Base-by-base conservation (phyloP, 2,113 vertebrate genomes). In the Beaufortia kweichowensis region DNA sequence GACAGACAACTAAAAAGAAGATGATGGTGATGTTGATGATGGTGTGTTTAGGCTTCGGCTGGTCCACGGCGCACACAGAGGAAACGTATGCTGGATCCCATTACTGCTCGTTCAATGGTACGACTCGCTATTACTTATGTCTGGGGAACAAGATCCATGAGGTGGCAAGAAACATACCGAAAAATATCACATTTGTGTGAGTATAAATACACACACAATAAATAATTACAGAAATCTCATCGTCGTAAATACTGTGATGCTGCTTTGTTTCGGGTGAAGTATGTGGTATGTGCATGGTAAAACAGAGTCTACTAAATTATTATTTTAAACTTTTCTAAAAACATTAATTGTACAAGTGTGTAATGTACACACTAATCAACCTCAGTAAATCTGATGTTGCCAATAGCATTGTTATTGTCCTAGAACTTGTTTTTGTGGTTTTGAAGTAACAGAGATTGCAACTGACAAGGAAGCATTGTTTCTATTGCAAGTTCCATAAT, bases 141-240 rank as follows among this genome's bases (percentile, higher is more conserved):
- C 31, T 85, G 41, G 50, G 57, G n/a, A 68, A 21, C 1, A 71
- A 61, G 46, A 79, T 82, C 26, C 69, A 64, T 11, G 70, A 80
- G 56, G 80, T 91, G 23, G 87, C 89, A 5, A 33, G 53, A 17
- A 80, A 83, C 65, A 88, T 91, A 59, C 82, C 89, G 24, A 61
- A 59, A 31, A 80, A 85, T 84, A 84, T 78, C 43, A 68, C 33
- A 14, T 77, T 60, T 24, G 74, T 92, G 92, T 93, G 76, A 92
- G 92, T 92, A 89, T 56, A 72, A 35, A 31, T 41, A 59, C 4
- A 71, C 2, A 59, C 43, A 75, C 15, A 77, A 65, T 15, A 64
- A 2, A 56, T n/a, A 10, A n/a, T n/a, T n/a, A n/a, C n/a, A n/a
- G n/a, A n/a, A n/a, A n/a, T n/a, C n/a, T n/a, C 31, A 17, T 1